Conservation (phyloP, 2,797 vertebrate species). For the Anisognathus igniventris region DNA sequence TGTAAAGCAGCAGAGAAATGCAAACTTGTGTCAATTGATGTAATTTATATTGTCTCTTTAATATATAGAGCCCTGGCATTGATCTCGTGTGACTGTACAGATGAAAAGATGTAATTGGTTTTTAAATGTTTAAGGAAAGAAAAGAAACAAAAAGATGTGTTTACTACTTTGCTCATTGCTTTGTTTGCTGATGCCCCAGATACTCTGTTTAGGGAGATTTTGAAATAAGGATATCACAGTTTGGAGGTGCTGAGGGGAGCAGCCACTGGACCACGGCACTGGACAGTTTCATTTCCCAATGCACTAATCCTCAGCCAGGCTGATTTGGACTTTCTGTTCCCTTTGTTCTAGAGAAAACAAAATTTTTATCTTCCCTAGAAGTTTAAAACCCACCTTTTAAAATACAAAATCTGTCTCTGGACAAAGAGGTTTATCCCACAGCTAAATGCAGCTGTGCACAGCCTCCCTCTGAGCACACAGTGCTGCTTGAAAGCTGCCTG, state of each 20-base stretch:
- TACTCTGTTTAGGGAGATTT: conserved; percentile 63
- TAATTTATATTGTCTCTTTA: conserved; percentile 84
- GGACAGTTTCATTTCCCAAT: not conserved
- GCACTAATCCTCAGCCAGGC: not conserved
- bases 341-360: not conserved
- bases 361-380: not conserved
- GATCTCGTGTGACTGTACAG: conserved; percentile 82
- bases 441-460: not conserved
- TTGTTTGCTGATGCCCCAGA: conserved; percentile 73
- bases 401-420: not conserved
- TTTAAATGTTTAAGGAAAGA: conserved; percentile 76
- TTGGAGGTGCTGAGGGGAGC: not conserved
- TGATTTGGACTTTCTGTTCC: not conserved
- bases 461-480: not conserved
- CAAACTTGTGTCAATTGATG: conserved; percentile 78
- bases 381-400: not conserved
- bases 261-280: not conserved
- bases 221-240: conserved; percentile 69
- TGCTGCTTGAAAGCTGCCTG: not conserved
- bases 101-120: conserved; percentile 75
- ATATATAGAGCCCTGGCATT: conserved; percentile 79
- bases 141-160: conserved; percentile 70
- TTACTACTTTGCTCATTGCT: conserved; percentile 77
- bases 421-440: not conserved
- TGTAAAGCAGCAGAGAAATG: conserved; percentile 59